A percentile compares a stretch with the other conserved stretches of the same genome.
phyloP scores from a whole-genome alignment of 53 echinoderm and acorn worm genomes.

The Paracentrotus lividus region DNA sequence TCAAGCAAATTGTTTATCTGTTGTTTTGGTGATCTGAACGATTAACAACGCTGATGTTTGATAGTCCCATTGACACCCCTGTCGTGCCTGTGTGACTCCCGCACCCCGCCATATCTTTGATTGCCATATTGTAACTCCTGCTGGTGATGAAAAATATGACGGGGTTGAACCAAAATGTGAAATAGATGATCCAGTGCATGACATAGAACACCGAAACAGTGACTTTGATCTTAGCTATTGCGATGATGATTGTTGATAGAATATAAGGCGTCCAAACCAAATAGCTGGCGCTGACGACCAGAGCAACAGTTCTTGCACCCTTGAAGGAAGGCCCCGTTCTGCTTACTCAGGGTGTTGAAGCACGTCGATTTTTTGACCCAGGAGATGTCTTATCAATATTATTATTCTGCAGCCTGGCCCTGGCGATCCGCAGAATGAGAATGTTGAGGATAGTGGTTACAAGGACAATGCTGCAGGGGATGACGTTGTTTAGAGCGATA shows the following conservation, averaged over 20 bases:
- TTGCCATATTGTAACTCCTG: background rate
- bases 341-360: background rate
- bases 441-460: background rate
- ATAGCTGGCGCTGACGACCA: background rate
- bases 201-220: background rate
- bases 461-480: background rate
- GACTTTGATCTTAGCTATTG: background rate
- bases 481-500: background rate
- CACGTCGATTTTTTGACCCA: background rate
- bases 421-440: background rate
- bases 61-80: no score
- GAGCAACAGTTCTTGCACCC: background rate
- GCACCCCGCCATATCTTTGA: no score
- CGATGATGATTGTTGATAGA: background rate
- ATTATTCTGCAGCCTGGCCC: background rate
- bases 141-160: background rate
- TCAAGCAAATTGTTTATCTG: no score
- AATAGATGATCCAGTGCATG: background rate
- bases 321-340: background rate
- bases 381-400: background rate
- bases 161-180: background rate
- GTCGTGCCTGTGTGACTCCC: no score
- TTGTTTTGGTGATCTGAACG: no score
- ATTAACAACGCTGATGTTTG: no score
- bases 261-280: constrained; percentile 7